These are phyloP conservation scores for Stigmatopora nigra DNA, from an alignment of 2,113 vertebrate species.

Conservation along the genomic window DNA sequence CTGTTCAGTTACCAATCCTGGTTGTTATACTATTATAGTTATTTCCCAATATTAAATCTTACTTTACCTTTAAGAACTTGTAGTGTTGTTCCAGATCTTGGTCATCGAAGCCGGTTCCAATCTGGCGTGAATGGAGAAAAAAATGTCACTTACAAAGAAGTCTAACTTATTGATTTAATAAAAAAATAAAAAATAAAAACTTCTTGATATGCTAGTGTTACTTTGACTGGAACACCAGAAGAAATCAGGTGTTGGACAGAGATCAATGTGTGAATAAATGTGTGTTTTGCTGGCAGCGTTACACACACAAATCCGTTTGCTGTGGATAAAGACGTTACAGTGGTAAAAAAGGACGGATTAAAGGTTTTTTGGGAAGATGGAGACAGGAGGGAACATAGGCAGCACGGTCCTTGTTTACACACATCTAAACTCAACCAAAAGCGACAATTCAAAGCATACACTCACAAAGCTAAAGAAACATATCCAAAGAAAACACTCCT, in stretches of 20 bases:
- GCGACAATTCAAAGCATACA: constrained; percentile 16
- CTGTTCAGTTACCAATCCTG: neutral
- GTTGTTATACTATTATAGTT: neutral
- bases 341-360: constrained; percentile 4
- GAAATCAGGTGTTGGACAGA: constrained; percentile 4
- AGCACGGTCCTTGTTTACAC: constrained; percentile 20
- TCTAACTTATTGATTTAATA: neutral
- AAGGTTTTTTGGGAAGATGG: constrained; percentile 16
- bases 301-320: constrained; percentile 27
- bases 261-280: constrained; percentile 19
- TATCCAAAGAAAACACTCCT: neutral
- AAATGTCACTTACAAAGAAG: constrained; percentile 4
- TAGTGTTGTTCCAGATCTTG: constrained; percentile 80
- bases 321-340: constrained; percentile 33
- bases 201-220: neutral
- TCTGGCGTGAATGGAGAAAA: constrained; percentile 62
- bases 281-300: neutral
- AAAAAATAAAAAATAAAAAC: neutral
- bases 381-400: constrained; percentile 12
- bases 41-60: neutral
- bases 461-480: neutral
- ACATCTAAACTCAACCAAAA: constrained; percentile 4
- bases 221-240: neutral
- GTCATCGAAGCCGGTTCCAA: constrained; percentile 88
- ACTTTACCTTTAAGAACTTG: constrained; percentile 77